Base-by-base conservation (phyloP, 2,888 invertebrate genomes). In the Tenthredo notha region DNA sequence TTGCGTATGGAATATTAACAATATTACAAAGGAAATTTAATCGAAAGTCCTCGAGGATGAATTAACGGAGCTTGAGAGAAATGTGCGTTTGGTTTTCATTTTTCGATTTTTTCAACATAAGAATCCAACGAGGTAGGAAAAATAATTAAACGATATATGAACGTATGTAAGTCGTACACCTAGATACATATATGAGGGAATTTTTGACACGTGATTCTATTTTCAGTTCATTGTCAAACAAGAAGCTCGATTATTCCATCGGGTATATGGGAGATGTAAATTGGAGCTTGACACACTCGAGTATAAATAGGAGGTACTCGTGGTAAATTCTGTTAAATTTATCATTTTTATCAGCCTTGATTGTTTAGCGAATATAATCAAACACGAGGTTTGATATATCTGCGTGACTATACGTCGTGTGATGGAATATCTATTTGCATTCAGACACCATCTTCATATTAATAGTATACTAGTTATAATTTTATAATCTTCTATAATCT, bases 331-430 rank as follows among this genome's bases (percentile, higher is more conserved):
- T 37, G n/a, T n/a, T 72, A 33, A 72, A 37, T 72, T 72, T 37
- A 72, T 72, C 70, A 72, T 40, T 72, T 40, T 72, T 72, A 72
- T 72, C 70, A 40, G 18, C 18, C 9, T n/a, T 72, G 70, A 72
- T 72, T 72, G 70, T 72, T 72, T n/a, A 37, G n/a, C 70, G 70
- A 72, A 67, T 37, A 10, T 37, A 3, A 61, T 21, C 61, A 61
- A 61, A 61, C 61, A 40, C 70, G 70, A n/a, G 18, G 70, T 15
- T 33, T 18, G 1, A 18, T 25, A 67, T 29, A 67, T 12, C 47
- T 3, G 47, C 67, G 67, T 5, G 18, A n/a, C 50, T 50, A 18
- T 47, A 47, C 50, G 18, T n/a, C 10, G 18, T 1, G 1, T 6
- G 54, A 54, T 7, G 54, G 54, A n/a, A n/a, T n/a, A n/a, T 54